Conservation (phyloP, 2,113 vertebrate species). For the Panthera uncia region DNA sequence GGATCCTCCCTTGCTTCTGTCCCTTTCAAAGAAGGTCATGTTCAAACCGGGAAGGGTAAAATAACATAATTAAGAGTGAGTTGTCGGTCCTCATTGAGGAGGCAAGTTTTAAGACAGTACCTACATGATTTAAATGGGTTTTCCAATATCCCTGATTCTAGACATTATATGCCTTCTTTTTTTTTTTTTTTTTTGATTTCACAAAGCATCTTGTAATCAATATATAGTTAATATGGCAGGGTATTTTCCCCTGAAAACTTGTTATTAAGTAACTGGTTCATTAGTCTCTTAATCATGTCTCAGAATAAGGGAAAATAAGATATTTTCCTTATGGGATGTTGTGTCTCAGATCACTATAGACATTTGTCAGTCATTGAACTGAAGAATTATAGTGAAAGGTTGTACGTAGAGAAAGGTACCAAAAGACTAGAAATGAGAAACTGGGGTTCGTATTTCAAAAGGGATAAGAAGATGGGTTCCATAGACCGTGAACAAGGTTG, state of each 20-base stretch:
- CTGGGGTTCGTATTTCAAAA: background rate
- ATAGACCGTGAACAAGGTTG: background rate
- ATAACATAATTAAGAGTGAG: background rate
- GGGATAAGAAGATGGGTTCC: background rate
- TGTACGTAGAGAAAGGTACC: background rate
- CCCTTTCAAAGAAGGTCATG: background rate
- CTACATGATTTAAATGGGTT: background rate
- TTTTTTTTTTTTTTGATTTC: background rate
- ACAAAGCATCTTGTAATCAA: background rate
- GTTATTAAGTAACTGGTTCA: background rate
- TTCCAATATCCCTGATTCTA: background rate
- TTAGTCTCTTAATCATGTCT: conserved; percentile 1
- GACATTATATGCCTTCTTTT: background rate
- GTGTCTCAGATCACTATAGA: background rate
- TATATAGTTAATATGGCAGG: background rate
- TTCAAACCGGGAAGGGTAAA: background rate
- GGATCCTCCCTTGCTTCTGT: background rate
- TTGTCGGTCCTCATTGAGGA: background rate
- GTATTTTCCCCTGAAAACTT: background rate
- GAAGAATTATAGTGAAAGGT: background rate
- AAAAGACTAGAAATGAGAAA: background rate
- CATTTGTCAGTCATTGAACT: background rate
- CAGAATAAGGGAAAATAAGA: background rate
- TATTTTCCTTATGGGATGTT: background rate
- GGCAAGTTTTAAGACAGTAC: background rate